Evolutionary conservation across 2,888 invertebrate genomes (phyloP).

Genomic region (Ormyrus labotus): DNA sequence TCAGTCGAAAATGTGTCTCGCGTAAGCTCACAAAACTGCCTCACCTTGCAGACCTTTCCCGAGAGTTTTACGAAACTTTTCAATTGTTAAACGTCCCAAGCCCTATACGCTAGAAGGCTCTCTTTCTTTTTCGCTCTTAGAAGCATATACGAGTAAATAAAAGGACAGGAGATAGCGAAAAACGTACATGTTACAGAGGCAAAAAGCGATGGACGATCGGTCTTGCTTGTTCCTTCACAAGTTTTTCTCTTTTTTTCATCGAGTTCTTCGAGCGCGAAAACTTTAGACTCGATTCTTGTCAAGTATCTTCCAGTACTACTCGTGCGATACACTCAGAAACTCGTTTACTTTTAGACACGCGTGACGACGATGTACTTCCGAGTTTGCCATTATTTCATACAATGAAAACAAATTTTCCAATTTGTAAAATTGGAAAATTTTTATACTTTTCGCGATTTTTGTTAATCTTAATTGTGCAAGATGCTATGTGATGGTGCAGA

Average conservation of each 20-base stretch:
- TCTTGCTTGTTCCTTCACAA: constrained; percentile 17
- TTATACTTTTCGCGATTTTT: too few species aligned
- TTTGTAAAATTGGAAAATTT: too few species aligned
- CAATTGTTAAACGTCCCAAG: constrained; percentile 42
- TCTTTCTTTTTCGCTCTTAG: not conserved
- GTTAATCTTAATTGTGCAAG: too few species aligned
- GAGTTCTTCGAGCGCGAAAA: constrained; percentile 20
- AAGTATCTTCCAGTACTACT: constrained; percentile 20
- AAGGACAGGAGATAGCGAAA: not conserved
- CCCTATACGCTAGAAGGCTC: not conserved
- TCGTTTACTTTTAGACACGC: constrained; percentile 17
- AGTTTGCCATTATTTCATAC: constrained; percentile 9
- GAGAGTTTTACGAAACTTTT: constrained; percentile 42
- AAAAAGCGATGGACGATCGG: constrained; percentile 25
- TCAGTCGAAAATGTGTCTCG: constrained; percentile 1
- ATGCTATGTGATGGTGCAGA: too few species aligned
- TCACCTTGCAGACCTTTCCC: constrained; percentile 16
- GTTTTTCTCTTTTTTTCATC: constrained; percentile 1
- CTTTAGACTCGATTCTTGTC: constrained; percentile 33
- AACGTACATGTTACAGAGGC: constrained; percentile 22
- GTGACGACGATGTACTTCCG: constrained; percentile 2
- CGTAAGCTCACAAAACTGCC: not conserved
- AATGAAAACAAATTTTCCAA: not conserved
- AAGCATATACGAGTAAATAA: constrained; percentile 1
- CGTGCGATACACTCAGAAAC: constrained; percentile 17